Evolutionary conservation across 2,888 invertebrate species (phyloP), one percentile per base, ranked within the genome.

Genomic region (Pyrochroa serraticornis): DNA sequence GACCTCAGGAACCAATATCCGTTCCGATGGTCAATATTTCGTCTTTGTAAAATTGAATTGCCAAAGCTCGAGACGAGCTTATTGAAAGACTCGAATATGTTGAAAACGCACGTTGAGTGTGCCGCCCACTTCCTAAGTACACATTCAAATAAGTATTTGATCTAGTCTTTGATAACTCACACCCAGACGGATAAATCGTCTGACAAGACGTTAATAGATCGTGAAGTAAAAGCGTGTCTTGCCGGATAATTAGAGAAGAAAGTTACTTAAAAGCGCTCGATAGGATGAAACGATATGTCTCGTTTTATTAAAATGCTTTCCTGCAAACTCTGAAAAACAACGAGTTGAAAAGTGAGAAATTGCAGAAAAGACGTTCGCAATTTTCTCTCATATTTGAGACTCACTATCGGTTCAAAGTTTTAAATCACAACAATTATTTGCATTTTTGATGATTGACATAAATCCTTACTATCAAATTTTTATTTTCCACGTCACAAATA

Each of bases 1-100:
- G 22, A 22, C 22, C 22, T 22, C 34, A 33, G 41, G 44, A 55
- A 42, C 55, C 56, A 56, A 56, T 56, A 56, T 56, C 56, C 56
- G 56, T 46, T 12, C 42, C n/a, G 14, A 42, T 50, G 56, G 50
- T 50, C 50, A 50, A 56, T 56, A 56, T 56, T 50, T 56, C 50
- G 48, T 50, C 39, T 56, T 43, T 56, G 56, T 50, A 43, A 56
- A 44, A 47, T 49, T 47, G 54, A 54, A 54, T 54, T 35, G 53
- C 31, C 13, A 36, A 54, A 47, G 54, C 47, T 35, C 39, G 30
- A 48, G 43, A 49, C 44, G 49, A 39, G 44, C 52, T 52, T 52
- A 52, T 44, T 52, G 44, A 52, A 52, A 52, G 37, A 52, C 52
- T 38, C 52, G 45, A 52, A 52, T 39, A 22, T 14, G 13, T 44